Evolutionary conservation across 2,888 invertebrate species (phyloP), one percentile per base, ranked within the genome.

Genomic region (Sylvicola cinctus): DNA sequence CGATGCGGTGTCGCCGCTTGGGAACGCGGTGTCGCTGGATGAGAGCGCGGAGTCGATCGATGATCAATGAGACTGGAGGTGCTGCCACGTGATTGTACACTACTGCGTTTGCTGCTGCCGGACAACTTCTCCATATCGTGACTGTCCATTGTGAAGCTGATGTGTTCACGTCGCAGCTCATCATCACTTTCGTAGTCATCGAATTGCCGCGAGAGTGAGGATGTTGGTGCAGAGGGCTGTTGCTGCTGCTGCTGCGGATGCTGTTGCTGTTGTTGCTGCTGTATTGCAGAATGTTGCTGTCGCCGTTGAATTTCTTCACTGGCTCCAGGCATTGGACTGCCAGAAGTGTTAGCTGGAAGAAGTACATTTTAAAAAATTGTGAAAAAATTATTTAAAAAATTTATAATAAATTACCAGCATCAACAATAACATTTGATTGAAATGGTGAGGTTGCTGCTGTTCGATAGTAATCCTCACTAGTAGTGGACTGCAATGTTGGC

Each of bases 1-100:
- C 87, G 88, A 62, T 87, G 87, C 53, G 90, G 88, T 43, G 88
- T 87, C 45, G 85, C 81, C 54, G 85, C 83, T 66, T 87, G 85
- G 65, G 83, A 83, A 68, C 80, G 72, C 53, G 84, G 88, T 50
- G 88, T 88, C 51, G 85, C 83, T 50, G 87, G 84, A 62, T 87
- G 85, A 61, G 87, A 85, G 65, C 85, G 65, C 45, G 78, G 81
- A 42, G 85, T 85, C 52, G 83, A 74, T 55, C 84, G 79, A 51
- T 71, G 72, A 51, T 80, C 80, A 45, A 80, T 64, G 48, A 81
- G 62, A 57, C 85, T 85, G 43, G 85, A 84, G 31, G 84, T 85
- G 60, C 87, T 88, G 49, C 85, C 85, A 40, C 88, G 72, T 54
- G 87, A 87, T 59, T 87, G 85, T 61, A 87, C 75, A 53, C 84